These are phyloP conservation scores for Sisyra nigra DNA, from an alignment of 2,888 invertebrate species.

Conservation along the genomic window DNA sequence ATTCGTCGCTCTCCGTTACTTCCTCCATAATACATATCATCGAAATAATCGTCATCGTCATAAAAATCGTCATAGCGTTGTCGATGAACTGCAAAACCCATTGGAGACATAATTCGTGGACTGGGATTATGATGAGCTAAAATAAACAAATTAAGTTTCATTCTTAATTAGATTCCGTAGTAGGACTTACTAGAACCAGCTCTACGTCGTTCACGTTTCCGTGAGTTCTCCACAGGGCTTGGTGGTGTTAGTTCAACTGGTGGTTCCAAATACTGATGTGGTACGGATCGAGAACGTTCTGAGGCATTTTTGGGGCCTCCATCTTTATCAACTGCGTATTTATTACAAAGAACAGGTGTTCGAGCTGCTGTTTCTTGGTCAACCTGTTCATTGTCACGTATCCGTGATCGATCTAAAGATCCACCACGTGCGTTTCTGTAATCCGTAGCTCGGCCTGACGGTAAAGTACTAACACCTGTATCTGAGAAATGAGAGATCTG, in stretches of 20 bases:
- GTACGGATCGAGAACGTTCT: neutral
- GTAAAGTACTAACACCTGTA: slow-evolving; percentile 9
- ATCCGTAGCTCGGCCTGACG: neutral
- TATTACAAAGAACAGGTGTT: slow-evolving; percentile 51
- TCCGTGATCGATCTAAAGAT: slow-evolving; percentile 21
- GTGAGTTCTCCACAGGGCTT: neutral
- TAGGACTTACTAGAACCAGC: neutral
- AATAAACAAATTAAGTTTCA: neutral
- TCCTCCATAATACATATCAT: slow-evolving; percentile 13
- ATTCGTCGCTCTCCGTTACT: slow-evolving; percentile 27
- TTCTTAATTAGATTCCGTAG: too few relatives aligned
- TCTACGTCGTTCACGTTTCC: neutral
- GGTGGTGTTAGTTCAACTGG: too few relatives aligned
- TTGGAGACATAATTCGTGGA: slow-evolving; percentile 49
- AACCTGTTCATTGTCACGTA: slow-evolving; percentile 24
- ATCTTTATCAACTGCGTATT: slow-evolving; percentile 43
- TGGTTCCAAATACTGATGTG: too few relatives aligned
- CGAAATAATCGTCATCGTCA: slow-evolving; percentile 39
- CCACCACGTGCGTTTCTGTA: slow-evolving; percentile 17
- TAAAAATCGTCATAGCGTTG: slow-evolving; percentile 41
- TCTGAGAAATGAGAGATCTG: slow-evolving; percentile 25
- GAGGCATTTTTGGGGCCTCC: slow-evolving; percentile 18
- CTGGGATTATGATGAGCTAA: slow-evolving; percentile 20
- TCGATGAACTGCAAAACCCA: slow-evolving; percentile 45
- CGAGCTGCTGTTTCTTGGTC: slow-evolving; percentile 26